These are phyloP conservation scores for Nemotelus nigrinus DNA, from an alignment of 2,888 invertebrate species.

Conservation along the genomic window DNA sequence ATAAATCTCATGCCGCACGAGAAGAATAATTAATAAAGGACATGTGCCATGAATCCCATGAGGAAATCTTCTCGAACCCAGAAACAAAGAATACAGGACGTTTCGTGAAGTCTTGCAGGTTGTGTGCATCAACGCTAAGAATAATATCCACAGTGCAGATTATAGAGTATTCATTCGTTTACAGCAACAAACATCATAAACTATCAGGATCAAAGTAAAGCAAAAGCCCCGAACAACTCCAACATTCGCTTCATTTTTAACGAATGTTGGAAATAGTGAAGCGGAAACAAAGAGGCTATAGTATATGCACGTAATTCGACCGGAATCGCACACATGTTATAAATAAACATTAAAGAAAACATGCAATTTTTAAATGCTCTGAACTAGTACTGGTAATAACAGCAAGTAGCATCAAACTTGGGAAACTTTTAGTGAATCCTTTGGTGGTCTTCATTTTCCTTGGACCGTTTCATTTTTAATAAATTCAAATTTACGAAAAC, in stretches of 20 bases:
- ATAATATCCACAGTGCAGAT: not conserved
- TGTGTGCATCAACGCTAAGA: not conserved
- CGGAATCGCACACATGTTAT: no score
- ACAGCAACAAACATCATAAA: not conserved
- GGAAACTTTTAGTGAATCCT: no score
- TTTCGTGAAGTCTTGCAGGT: constrained; percentile 7
- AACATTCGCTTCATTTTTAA: constrained; percentile 4
- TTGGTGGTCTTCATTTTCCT: no score
- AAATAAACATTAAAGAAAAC: no score
- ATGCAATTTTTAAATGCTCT: no score
- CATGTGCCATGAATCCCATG: constrained; percentile 49
- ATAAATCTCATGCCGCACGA: constrained; percentile 44
- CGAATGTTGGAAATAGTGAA: not conserved
- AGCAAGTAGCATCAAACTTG: no score
- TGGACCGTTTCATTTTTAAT: no score
- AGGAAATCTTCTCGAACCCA: constrained; percentile 42
- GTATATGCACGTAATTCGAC: no score
- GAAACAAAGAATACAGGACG: constrained; percentile 2
- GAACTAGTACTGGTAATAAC: no score
- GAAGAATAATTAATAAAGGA: constrained; percentile 52
- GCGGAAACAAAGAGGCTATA: not conserved
- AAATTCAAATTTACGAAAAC: no score
- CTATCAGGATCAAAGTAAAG: not conserved
- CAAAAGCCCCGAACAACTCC: not conserved
- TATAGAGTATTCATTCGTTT: constrained; percentile 1